Base-by-base conservation (phyloP, 2,888 invertebrate species). In the Nipponacmea schrenckii region DNA sequence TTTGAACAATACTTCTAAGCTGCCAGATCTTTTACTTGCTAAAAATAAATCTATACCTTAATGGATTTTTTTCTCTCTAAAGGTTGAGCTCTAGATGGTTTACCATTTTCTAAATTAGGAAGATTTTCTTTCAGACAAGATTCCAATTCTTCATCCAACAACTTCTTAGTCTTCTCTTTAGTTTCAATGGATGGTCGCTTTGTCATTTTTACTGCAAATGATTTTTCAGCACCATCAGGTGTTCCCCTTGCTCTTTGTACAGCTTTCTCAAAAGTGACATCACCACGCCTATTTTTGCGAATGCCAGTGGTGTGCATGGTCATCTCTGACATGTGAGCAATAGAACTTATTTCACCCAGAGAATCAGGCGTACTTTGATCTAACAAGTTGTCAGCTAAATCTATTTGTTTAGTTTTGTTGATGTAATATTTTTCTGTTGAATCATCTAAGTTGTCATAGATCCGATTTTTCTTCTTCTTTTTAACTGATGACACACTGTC, bases 201-300 rank as follows among this genome's bases (percentile, higher is more conserved):
- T 31, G 48, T 72, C 74, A 14, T 67, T 64, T 71, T 80, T 77
- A 68, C 81, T 79, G 74, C 76, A 39, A 82, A 81, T 12, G 81
- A 83, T 68, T 74, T 80, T 62, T 86, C 85, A 10, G 85, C 85
- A 3, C 86, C 86, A 78, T 86, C 86, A 26, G 86, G 86, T 62
- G 83, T 80, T 27, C 86, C 86, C 66, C 86, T 75, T 8, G 84
- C 84, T 50, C 77, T 78, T 17, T 82, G 77, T 2, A 86, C 85
- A 26, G 86, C 86, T 66, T 81, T 78, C 68, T 85, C 85, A 80
- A 82, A 83, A 0, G 84, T 85, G 27, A 80, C 77, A 72, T 85
- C 84, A 8, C 76, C 72, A 20, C 70, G 64, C 24, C 76, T 67
- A 48, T 73, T 75, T 24, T 74, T 68, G 24, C 62, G 69, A 20